phyloP scores from a whole-genome alignment of 2,888 invertebrate genomes.

The Bombyx huttoni region DNA sequence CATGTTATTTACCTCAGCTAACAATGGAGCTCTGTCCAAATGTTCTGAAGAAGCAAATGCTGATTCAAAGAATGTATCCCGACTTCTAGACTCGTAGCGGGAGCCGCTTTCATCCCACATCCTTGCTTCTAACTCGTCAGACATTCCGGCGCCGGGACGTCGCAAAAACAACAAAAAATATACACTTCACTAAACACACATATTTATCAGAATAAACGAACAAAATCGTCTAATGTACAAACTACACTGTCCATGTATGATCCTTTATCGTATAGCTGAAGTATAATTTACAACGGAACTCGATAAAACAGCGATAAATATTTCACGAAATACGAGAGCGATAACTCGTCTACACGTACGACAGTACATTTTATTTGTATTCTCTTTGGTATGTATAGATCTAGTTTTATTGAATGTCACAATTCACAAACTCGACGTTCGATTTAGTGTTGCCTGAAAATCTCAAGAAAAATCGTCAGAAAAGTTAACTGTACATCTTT shows the following conservation, averaged over 20 bases:
- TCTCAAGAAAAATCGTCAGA: too few relatives aligned
- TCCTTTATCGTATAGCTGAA: constrained; percentile 17
- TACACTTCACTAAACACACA: background rate
- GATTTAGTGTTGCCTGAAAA: too few relatives aligned
- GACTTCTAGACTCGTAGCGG: constrained; percentile 44
- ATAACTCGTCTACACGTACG: background rate
- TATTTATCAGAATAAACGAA: constrained; percentile 6
- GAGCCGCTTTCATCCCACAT: constrained; percentile 64
- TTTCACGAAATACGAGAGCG: background rate
- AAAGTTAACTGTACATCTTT: too few relatives aligned
- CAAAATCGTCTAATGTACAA: constrained; percentile 3
- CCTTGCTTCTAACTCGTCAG: constrained; percentile 64
- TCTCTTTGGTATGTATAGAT: too few relatives aligned
- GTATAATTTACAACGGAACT: constrained; percentile 14
- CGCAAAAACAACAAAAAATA: constrained; percentile 16
- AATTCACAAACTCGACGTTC: too few relatives aligned
- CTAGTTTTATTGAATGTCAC: too few relatives aligned
- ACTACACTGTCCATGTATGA: constrained; percentile 5
- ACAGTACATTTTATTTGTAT: too few relatives aligned
- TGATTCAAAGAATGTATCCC: constrained; percentile 51
- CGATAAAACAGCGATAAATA: constrained; percentile 12
- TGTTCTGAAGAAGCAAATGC: constrained; percentile 61
- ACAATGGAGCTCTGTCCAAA: constrained; percentile 56
- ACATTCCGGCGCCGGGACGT: constrained; percentile 58
- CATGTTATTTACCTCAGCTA: constrained; percentile 45